These are phyloP conservation scores for Pseudomugil tenellus DNA, from an alignment of 2,797 vertebrate species.

Conservation along the genomic window DNA sequence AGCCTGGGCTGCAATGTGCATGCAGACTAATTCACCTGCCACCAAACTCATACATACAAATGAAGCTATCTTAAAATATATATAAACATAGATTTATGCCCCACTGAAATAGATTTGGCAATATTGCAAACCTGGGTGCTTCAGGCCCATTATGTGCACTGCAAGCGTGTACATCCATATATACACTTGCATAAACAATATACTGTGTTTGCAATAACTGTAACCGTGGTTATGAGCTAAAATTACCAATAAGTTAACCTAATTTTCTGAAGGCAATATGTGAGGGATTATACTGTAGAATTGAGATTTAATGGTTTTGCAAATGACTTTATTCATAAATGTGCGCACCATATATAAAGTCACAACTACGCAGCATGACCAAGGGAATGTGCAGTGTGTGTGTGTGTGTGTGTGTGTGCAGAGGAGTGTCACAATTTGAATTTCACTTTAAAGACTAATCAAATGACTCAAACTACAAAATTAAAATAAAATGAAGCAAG, in stretches of 20 bases:
- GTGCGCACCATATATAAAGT: neutral
- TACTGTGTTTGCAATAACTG: constrained; percentile 26
- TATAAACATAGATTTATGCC: constrained; percentile 53
- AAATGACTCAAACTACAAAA: constrained; percentile 31
- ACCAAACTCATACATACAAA: constrained; percentile 77
- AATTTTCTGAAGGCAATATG: constrained; percentile 27
- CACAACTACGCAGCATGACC: neutral
- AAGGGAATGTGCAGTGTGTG: neutral
- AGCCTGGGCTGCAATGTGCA: constrained; percentile 47
- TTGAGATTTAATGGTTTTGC: constrained; percentile 27
- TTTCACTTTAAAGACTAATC: constrained; percentile 27
- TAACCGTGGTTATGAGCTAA: constrained; percentile 35
- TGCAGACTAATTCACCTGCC: constrained; percentile 66
- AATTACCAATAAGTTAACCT: constrained; percentile 21
- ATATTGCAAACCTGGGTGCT: constrained; percentile 32
- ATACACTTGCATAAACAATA: neutral
- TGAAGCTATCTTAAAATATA: constrained; percentile 62
- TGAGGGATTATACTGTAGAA: neutral
- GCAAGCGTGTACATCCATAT: neutral
- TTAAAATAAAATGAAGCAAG: constrained; percentile 39
- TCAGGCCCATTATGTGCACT: constrained; percentile 38
- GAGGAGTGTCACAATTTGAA: constrained; percentile 20
- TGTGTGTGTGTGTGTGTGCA: neutral
- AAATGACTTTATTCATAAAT: constrained; percentile 14
- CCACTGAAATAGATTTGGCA: constrained; percentile 50